Evolutionary conservation across 2,797 vertebrate species (phyloP).

Genomic region (Pachyuromys duprasi): DNA sequence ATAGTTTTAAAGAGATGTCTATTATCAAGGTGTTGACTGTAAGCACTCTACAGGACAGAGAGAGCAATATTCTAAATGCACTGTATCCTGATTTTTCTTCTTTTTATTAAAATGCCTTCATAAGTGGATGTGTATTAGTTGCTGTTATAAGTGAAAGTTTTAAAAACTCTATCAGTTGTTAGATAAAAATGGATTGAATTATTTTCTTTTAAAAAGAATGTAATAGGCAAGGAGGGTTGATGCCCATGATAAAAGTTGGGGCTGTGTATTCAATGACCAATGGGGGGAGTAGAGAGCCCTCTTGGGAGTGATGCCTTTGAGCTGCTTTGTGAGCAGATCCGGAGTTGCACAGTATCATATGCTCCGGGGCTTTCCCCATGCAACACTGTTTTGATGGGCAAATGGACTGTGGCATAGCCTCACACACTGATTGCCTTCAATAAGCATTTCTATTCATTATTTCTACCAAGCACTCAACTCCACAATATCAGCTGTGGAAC

Average conservation of each 20-base stretch:
- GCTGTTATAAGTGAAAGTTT: conserved; percentile 41
- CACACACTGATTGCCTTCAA: not conserved
- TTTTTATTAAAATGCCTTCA: conserved; percentile 9
- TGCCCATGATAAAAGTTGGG: conserved; percentile 2
- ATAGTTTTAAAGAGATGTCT: not conserved
- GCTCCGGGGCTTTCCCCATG: not conserved
- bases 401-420: conserved; percentile 48
- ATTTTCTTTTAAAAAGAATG: conserved; percentile 1
- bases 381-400: conserved; percentile 32
- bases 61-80: not conserved
- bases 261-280: not conserved
- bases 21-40: not conserved
- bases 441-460: not conserved
- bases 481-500: not conserved
- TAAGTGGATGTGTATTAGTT: conserved; percentile 1
- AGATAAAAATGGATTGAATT: conserved; percentile 28
- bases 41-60: not conserved
- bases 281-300: not conserved
- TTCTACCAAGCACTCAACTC: conserved; percentile 21
- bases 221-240: conserved; percentile 36
- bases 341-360: not conserved
- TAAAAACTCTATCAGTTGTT: conserved; percentile 5
- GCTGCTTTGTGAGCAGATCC: not conserved
- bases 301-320: not conserved
- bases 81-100: not conserved